phyloP scores from a whole-genome alignment of 2,888 invertebrate genomes.

The Metellina segmentata region DNA sequence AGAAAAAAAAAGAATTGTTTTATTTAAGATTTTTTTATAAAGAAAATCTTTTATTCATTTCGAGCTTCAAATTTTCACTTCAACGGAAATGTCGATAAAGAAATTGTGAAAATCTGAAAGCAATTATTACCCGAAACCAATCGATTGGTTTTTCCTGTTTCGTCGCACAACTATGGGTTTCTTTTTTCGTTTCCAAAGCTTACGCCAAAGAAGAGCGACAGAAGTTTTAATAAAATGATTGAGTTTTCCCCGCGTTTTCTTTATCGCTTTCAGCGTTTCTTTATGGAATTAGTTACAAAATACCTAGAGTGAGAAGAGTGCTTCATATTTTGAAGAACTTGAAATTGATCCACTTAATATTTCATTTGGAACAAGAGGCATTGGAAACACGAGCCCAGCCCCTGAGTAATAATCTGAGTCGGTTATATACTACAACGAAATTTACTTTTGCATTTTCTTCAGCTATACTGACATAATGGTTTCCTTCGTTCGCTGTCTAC shows the following conservation, averaged over 20 bases:
- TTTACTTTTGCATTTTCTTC: no score
- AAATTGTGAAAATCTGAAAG: slow-evolving; percentile 54
- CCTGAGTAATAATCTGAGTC: no score
- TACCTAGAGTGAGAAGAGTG: no score
- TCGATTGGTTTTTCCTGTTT: slow-evolving; percentile 35
- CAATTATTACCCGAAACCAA: slow-evolving; percentile 59
- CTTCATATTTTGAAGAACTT: no score
- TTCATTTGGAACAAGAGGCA: no score
- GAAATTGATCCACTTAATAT: no score
- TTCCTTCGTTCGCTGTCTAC: no score
- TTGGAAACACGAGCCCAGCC: no score
- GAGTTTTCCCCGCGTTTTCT: no score
- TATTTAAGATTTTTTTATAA: slow-evolving; percentile 4
- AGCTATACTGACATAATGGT: no score
- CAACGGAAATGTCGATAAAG: slow-evolving; percentile 43
- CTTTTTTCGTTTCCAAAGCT: not conserved
- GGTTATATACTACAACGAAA: no score
- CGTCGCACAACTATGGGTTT: not conserved
- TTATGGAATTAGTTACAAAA: not conserved
- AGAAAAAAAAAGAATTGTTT: slow-evolving; percentile 14
- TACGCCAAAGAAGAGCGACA: not conserved
- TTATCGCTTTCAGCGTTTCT: not conserved
- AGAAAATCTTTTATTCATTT: slow-evolving; percentile 36
- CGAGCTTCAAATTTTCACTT: slow-evolving; percentile 41
- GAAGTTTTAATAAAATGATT: not conserved